A percentile compares a stretch with the other conserved stretches of the same genome.
Conservation (phyloP, 2,797 vertebrate genomes). For the Lepus oiostolus region DNA sequence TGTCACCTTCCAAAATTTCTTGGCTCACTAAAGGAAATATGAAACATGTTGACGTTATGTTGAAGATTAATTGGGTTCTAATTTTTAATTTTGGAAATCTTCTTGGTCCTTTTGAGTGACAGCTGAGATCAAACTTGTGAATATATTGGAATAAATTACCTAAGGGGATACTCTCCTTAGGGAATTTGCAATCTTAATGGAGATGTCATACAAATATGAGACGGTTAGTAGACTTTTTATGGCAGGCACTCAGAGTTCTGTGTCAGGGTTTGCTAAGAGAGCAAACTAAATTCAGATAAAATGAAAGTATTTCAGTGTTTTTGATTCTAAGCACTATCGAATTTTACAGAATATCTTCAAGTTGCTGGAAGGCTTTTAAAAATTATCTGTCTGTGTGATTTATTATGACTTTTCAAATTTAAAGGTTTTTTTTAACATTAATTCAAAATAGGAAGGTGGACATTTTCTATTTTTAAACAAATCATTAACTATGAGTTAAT, state of each 20-base stretch:
- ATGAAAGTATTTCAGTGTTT: neutral
- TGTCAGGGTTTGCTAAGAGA: conserved; percentile 27
- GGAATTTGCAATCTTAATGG: conserved; percentile 78
- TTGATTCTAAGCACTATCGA: conserved; percentile 35
- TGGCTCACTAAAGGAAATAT: conserved; percentile 83
- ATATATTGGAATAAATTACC: conserved; percentile 80
- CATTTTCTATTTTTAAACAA: conserved; percentile 46
- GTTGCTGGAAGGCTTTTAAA: conserved; percentile 52
- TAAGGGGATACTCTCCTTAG: conserved; percentile 59
- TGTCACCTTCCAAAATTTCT: conserved; percentile 85
- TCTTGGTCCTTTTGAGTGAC: conserved; percentile 73
- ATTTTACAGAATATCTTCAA: conserved; percentile 42
- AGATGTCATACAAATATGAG: conserved; percentile 1
- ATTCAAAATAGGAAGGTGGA: neutral
- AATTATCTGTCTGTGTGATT: conserved; percentile 3
- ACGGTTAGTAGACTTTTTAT: neutral
- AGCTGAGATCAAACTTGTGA: conserved; percentile 78
- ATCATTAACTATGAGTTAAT: neutral
- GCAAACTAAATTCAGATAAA: conserved; percentile 63
- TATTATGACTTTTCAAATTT: conserved; percentile 42
- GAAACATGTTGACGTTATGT: conserved; percentile 82
- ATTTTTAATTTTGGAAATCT: conserved; percentile 85
- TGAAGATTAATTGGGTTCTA: conserved; percentile 86
- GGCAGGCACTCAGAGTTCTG: conserved; percentile 15
- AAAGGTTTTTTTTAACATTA: conserved; percentile 3